phyloP scores from a whole-genome alignment of 1,140 invertebrate species.

The Colletes latitarsis region DNA sequence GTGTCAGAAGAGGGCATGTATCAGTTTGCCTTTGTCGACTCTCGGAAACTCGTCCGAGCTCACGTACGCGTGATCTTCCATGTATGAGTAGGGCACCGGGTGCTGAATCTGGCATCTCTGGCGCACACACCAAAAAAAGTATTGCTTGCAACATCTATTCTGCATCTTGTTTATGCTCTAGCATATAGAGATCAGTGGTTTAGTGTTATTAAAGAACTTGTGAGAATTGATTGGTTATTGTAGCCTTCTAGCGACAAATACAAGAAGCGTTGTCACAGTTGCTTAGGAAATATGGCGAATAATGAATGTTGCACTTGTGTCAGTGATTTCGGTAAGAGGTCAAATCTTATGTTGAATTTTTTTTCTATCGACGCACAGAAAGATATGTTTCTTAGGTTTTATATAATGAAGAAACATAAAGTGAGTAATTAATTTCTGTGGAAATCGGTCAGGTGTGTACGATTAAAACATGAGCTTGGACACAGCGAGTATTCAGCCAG shows the following conservation, averaged over 20 bases:
- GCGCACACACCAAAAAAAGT: too few relatives aligned
- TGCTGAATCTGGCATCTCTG: too few relatives aligned
- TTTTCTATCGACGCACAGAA: not conserved
- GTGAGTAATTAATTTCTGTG: not conserved
- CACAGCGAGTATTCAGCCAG: conserved; percentile 14
- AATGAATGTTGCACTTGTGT: conserved; percentile 72
- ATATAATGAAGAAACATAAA: conserved; percentile 4
- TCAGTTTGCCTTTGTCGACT: too few relatives aligned
- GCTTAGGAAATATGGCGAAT: conserved; percentile 69
- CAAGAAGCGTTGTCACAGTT: not conserved
- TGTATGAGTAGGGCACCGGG: too few relatives aligned
- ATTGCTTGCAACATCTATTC: too few relatives aligned
- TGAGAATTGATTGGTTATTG: not conserved
- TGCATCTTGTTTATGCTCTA: too few relatives aligned
- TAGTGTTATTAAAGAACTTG: not conserved
- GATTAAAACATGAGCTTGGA: conserved; percentile 11
- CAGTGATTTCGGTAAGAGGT: conserved; percentile 67
- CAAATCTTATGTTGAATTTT: conserved; percentile 24
- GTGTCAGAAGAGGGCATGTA: too few relatives aligned
- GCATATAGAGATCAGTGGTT: too few relatives aligned
- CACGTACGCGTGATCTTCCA: too few relatives aligned
- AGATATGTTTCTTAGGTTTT: not conserved
- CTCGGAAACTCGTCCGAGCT: too few relatives aligned
- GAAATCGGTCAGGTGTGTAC: not conserved
- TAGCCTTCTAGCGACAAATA: not conserved